Base-by-base conservation (phyloP, 2,888 invertebrate genomes). In the Clanis bilineata region DNA sequence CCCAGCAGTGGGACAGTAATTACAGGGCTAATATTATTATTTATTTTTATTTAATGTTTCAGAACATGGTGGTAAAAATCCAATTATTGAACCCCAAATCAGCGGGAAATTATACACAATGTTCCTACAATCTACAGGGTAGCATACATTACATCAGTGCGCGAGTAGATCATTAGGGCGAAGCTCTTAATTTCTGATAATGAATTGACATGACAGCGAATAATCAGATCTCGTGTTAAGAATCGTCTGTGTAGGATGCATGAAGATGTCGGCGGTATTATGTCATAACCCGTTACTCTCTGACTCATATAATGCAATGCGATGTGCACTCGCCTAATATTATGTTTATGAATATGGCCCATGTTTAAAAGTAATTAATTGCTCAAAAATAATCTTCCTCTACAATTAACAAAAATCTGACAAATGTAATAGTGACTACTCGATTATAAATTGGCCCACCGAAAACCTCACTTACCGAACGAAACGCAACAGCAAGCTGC, bases 171-270 rank as follows among this genome's bases (percentile, higher is more conserved):
- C 38, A 39, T 39, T 39, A 39, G 18, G 15, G 2, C 9, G 51
- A 32, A 18, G 32, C 28, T 28, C 51, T 51, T 51, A 51, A 51
- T 51, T 32, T 28, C 32, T 28, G 28, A 47, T 28, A 47, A 25
- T 43, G 43, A 25, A 25, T 25, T 47, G 47, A 51, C 32, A 18
- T 51, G 51, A 51, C 51, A 51, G 32, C 32, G 28, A 15, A 51
- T 51, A 51, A 51, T 51, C 51, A 18, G 32, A 32, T 51, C 51
- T 51, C 51, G 32, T 51, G 51, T 18, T 32, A 18, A 28, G 32
- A 51, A 32, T 51, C 28, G 32, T 41, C 18, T 51, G 51, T 51
- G 51, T 51, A 28, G 51, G 51, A 28, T n/a, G 51, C 51, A 28
- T 18, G 32, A 51, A 32, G 18, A 51, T 51, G 10, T 51, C 25